Evolutionary conservation across 2,113 vertebrate species (phyloP).

Genomic region (Rhinoderma darwinii): DNA sequence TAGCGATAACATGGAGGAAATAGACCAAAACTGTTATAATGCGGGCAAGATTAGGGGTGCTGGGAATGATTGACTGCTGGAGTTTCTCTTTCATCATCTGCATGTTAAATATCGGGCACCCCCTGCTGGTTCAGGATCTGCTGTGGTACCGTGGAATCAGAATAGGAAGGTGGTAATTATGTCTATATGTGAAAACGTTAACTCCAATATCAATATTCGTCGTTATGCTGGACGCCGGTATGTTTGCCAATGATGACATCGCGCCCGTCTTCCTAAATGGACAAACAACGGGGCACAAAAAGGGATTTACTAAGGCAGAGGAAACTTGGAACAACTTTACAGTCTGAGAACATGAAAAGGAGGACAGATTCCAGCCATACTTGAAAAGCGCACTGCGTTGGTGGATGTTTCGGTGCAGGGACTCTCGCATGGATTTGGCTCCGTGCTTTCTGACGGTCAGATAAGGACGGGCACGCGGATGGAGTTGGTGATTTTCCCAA

Average conservation of each 20-base stretch:
- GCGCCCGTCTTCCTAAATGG: not conserved
- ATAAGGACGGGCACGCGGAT: not conserved
- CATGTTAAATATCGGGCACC: not conserved
- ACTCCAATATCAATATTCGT: not conserved
- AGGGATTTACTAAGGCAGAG: not conserved
- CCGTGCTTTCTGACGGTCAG: not conserved
- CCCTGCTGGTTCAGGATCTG: not conserved
- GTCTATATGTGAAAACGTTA: too few relatives aligned
- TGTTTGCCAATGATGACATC: not conserved
- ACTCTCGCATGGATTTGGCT: conserved; percentile 8
- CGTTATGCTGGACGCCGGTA: not conserved
- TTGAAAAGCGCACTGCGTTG: not conserved
- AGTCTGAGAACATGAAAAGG: not conserved
- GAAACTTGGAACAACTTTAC: not conserved
- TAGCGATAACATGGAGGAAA: too few relatives aligned
- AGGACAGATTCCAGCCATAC: not conserved
- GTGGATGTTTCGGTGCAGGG: not conserved
- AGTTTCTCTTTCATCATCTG: too few relatives aligned
- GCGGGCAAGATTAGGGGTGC: too few relatives aligned
- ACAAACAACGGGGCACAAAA: not conserved
- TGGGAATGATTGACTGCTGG: too few relatives aligned
- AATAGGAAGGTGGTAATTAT: not conserved
- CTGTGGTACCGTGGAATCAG: not conserved
- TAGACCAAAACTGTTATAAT: too few relatives aligned
- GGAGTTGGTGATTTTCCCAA: not conserved